Percentiles rank a stretch among this genome's conserved stretches.
phyloP scores from a whole-genome alignment of 2,113 vertebrate species.

The Cygnus atratus region DNA sequence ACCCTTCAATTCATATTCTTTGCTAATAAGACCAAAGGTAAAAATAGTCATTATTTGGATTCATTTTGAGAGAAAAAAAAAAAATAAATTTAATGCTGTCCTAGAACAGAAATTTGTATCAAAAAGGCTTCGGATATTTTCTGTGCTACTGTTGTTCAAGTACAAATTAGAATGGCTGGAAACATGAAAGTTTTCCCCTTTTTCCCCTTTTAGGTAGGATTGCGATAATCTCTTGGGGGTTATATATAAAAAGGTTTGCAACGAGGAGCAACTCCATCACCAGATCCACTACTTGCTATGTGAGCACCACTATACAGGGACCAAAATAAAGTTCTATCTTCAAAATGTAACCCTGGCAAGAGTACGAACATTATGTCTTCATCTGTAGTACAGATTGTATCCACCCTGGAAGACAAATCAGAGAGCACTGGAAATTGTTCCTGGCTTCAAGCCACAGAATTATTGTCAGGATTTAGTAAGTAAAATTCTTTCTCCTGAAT shows the following conservation, averaged over 20 bases:
- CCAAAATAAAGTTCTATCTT: neutral
- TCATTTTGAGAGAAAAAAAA: neutral
- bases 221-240: neutral
- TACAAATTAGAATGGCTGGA: neutral
- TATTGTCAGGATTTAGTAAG: slow-evolving; percentile 9
- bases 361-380: neutral
- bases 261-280: neutral
- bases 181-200: neutral
- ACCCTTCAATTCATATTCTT: neutral
- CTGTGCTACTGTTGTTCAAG: neutral
- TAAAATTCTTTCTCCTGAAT: neutral
- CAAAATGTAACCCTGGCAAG: neutral
- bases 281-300: neutral
- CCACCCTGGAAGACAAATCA: neutral
- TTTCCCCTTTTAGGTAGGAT: neutral
- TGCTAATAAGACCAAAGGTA: neutral
- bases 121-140: neutral
- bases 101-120: neutral
- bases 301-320: neutral
- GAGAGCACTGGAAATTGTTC: neutral
- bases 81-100: neutral
- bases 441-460: slow-evolving; percentile 14
- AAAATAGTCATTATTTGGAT: neutral
- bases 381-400: neutral
- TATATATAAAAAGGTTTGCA: neutral